phyloP scores from a whole-genome alignment of 2,113 vertebrate species.

The Melierax canorus region DNA sequence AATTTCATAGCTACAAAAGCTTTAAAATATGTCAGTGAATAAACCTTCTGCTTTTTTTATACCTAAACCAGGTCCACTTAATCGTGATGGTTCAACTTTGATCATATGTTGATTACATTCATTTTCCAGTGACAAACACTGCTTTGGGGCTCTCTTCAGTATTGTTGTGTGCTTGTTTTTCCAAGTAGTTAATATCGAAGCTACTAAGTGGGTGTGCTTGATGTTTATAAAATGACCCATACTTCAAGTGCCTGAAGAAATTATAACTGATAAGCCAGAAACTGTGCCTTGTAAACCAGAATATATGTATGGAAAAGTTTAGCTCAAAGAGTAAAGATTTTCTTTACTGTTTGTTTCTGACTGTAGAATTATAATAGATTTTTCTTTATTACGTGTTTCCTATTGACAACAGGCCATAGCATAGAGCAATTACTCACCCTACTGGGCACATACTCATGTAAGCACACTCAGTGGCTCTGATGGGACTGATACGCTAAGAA shows the following conservation, averaged over 20 bases:
- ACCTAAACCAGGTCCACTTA: background rate
- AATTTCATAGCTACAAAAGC: background rate
- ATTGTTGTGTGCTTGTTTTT: background rate
- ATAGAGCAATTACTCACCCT: constrained; percentile 50
- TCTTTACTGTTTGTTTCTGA: background rate
- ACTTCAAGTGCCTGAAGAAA: background rate
- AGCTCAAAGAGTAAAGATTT: background rate
- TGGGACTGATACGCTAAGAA: background rate
- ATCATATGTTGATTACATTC: background rate
- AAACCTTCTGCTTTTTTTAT: background rate
- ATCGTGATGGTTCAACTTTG: background rate
- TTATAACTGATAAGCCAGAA: background rate
- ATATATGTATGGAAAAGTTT: background rate
- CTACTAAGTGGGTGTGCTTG: background rate
- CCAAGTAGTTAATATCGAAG: background rate
- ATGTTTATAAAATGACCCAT: background rate
- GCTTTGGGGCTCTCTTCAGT: background rate
- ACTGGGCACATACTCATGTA: background rate
- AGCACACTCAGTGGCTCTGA: background rate
- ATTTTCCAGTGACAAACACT: background rate
- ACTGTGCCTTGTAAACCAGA: background rate
- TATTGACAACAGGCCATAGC: background rate
- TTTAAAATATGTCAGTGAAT: background rate
- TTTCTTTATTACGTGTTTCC: background rate
- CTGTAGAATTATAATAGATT: background rate